Conservation (phyloP, 1,140 invertebrate species). For the Sipha flava region DNA sequence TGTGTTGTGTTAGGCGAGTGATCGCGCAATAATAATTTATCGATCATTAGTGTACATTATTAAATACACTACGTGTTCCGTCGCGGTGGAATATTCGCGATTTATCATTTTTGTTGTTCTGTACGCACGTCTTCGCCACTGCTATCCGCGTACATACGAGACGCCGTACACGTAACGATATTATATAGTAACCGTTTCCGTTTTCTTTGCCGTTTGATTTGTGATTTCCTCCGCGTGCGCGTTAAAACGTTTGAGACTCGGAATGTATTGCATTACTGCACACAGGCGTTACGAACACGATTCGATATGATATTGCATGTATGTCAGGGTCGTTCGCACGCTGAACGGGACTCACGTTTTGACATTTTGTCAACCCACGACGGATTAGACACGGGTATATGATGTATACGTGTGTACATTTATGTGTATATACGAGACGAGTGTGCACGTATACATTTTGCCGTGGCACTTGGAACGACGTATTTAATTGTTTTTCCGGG, state of each 20-base stretch:
- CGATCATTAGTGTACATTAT: too few species aligned
- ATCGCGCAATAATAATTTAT: too few species aligned
- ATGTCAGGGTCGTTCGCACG: not conserved
- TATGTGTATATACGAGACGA: not conserved
- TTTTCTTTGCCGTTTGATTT: not conserved
- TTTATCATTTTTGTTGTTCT: not conserved
- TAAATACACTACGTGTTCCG: too few species aligned
- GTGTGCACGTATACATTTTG: too few species aligned
- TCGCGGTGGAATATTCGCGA: too few species aligned
- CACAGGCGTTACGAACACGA: not conserved
- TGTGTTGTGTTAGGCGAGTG: too few species aligned
- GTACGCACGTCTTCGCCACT: not conserved
- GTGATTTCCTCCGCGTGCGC: not conserved
- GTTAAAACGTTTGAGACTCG: not conserved
- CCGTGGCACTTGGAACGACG: too few species aligned
- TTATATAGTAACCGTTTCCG: not conserved
- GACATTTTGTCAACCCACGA: slow-evolving; percentile 9
- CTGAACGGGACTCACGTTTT: not conserved
- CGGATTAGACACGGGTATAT: not conserved
- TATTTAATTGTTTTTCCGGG: not conserved
- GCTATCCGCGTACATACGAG: not conserved
- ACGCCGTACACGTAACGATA: not conserved
- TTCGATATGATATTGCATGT: not conserved
- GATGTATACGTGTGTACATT: too few species aligned
- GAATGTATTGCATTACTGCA: not conserved